Conservation (phyloP, 2,888 invertebrate genomes). For the Alloscopus bannaensis region DNA sequence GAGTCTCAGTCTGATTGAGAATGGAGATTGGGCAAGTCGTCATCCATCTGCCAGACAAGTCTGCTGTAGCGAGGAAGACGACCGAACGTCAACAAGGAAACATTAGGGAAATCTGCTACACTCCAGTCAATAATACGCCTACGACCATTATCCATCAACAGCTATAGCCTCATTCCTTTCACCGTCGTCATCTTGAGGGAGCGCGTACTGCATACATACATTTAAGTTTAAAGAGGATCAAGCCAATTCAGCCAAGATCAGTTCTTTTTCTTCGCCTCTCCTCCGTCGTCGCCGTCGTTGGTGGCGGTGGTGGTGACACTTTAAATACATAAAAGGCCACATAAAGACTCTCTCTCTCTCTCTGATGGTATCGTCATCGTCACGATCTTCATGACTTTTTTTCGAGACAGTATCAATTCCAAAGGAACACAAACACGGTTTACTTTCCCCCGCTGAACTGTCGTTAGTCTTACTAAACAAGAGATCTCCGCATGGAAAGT, state of each 20-base stretch:
- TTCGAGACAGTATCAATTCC: constrained; percentile 26
- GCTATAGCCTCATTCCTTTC: constrained; percentile 12
- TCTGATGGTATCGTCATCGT: constrained; percentile 58
- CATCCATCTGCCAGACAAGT: constrained; percentile 53
- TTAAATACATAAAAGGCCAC: constrained; percentile 54
- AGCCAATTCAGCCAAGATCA: not conserved
- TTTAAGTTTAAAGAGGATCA: too few relatives aligned
- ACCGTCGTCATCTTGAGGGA: not conserved
- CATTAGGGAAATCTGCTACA: constrained; percentile 67
- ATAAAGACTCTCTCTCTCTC: constrained; percentile 37
- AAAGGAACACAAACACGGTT: too few relatives aligned
- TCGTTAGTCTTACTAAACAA: too few relatives aligned
- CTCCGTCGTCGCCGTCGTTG: not conserved
- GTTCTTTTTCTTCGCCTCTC: too few relatives aligned
- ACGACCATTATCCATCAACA: not conserved
- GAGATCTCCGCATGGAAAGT: too few relatives aligned
- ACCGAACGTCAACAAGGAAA: constrained; percentile 45
- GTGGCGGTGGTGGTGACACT: constrained; percentile 44
- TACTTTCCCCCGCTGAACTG: too few relatives aligned
- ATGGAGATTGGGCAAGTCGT: constrained; percentile 65
- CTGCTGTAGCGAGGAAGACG: not conserved
- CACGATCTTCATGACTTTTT: constrained; percentile 15
- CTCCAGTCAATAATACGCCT: constrained; percentile 38
- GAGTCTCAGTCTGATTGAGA: constrained; percentile 64
- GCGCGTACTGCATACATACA: too few relatives aligned